Evolutionary conservation across 2,113 vertebrate genomes (phyloP).

Genomic region (Forbesichthys agassizii): DNA sequence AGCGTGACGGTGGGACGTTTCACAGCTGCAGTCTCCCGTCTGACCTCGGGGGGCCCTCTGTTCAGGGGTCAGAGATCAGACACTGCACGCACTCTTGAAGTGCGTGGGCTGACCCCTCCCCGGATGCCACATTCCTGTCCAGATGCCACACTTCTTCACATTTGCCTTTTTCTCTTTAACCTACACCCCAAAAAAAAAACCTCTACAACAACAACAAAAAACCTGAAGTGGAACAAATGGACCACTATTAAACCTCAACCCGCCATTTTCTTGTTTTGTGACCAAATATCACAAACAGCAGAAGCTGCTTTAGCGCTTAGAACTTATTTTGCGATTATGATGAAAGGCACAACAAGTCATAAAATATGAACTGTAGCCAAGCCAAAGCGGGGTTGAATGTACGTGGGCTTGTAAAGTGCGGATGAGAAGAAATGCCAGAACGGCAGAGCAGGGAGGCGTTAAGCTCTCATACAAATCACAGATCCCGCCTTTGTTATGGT

Average conservation of each 20-base stretch:
- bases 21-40: constrained; percentile 49
- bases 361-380: not conserved
- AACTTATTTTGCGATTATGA: constrained; percentile 25
- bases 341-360: constrained; percentile 1
- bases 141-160: constrained; percentile 51
- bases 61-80: constrained; percentile 48
- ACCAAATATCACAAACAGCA: too few species aligned
- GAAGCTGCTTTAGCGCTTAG: constrained; percentile 13
- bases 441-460: too few species aligned
- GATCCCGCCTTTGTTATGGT: constrained; percentile 25
- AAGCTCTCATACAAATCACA: constrained; percentile 24
- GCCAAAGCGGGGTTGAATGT: constrained; percentile 1
- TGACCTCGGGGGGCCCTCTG: constrained; percentile 44
- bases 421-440: not conserved
- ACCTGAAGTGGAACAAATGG: too few species aligned
- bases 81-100: constrained; percentile 45
- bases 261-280: too few species aligned
- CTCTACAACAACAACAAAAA: not conserved
- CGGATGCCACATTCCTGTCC: constrained; percentile 55
- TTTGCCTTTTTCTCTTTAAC: not conserved
- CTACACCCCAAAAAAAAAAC: not conserved
- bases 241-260: too few species aligned
- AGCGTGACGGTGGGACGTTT: constrained; percentile 29
- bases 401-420: not conserved
- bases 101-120: constrained; percentile 19